Conservation (phyloP, 2,888 invertebrate genomes). For the Cacoxenus indagator region DNA sequence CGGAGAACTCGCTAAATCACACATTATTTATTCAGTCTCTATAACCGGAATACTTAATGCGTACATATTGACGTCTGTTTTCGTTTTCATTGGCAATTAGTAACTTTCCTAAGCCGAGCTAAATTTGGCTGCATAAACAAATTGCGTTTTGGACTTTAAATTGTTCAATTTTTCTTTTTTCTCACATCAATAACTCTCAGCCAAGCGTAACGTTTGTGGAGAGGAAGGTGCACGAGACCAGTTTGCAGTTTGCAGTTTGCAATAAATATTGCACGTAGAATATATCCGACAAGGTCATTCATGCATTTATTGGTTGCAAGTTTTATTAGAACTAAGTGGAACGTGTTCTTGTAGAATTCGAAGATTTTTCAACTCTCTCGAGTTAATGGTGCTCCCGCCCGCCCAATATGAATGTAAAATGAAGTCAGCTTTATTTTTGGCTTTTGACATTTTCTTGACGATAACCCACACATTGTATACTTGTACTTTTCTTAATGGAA, state of each 20-base stretch:
- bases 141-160: conserved; percentile 4
- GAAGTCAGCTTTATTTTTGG: conserved; percentile 45
- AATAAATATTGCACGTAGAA: neutral
- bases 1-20: too few species aligned
- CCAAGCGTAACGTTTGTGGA: neutral
- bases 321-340: neutral
- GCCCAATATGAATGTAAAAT: conserved; percentile 30
- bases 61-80: neutral
- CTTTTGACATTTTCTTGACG: neutral
- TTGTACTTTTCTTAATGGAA: neutral
- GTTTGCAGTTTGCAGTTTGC: neutral
- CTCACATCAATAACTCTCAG: neutral
- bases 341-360: neutral
- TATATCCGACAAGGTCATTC: conserved; percentile 1
- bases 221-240: neutral
- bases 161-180: neutral
- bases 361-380: neutral
- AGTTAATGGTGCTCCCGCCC: neutral
- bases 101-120: neutral
- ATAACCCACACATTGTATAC: conserved; percentile 8
- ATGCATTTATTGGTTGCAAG: too few species aligned
- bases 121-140: neutral
- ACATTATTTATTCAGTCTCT: neutral
- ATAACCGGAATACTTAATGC: neutral
- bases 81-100: neutral